Base-by-base conservation (phyloP, 1,140 invertebrate species). In the Aphaenogaster ashmeadi region DNA sequence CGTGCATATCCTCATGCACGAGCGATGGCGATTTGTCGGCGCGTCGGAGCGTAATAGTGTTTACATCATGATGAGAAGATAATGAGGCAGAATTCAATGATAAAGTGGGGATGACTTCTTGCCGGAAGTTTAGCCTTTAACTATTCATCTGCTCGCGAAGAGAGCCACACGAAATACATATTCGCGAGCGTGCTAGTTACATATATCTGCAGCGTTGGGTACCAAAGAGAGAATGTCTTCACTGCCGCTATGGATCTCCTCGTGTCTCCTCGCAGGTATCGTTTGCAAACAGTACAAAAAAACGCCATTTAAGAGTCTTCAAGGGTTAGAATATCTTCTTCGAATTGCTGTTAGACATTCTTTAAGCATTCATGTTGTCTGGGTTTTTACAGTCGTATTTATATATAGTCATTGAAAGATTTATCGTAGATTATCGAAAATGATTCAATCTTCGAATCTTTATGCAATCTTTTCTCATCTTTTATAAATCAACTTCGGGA, bases 241-340 rank as follows among this genome's bases (percentile, higher is more conserved):
- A 47, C 11, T 60, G 18, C 21, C 41, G 11, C 1, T 75, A 4
- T 74, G 80, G 80, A 84, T 84, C 11, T 56, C 58, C 27, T 84
- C 54, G 47, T 83, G 33, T 47, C 13, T 47, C 3, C n/a, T 60
- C 18, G 54, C 69, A 84, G 80, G 80, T 84, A 84, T 38, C 27
- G 7, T 60, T 84, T 27, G 3, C 7, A 50, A 50, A 62, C 1
- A 11, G 6, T n/a, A 67, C 3, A 64, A 33, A 62, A 13, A 18
- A 13, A 60, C 1, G 8, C 47, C 1, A 9, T 80, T 21, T 67
- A 21, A 5, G 2, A 69, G n/a, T 18, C 13, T 52, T 50, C 11
- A 36, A 60, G 27, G 1, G 0, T n/a, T 75, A 44, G 2, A 44
- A 62, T 47, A 36, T 64, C 56, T 60, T 56, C 8, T 44, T 69